Evolutionary conservation across 2,888 invertebrate genomes (phyloP), one percentile per base, ranked within the genome.

Genomic region (Nudaria mundana): DNA sequence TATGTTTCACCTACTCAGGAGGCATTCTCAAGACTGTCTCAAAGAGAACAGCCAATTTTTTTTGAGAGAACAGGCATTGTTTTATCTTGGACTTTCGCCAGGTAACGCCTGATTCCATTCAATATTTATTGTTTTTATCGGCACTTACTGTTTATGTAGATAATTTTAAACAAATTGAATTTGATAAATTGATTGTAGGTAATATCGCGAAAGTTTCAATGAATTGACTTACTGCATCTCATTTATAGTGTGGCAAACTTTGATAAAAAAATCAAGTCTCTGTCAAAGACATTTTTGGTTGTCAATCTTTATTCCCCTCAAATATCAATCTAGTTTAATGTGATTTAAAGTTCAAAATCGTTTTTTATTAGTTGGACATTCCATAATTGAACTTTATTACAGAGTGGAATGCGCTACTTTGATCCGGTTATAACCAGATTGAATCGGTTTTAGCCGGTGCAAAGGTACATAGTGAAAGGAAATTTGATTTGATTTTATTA

Each of bases 361-460:
- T 6, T 3, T 10, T 15, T 8, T 34, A 38, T 52, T 56, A 46
- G 39, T 45, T 60, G 51, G 63, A 48, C 34, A 46, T 44, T 50
- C 42, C 20, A 44, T 73, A 72, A 76, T 76, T 76, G 52, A 57
- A 45, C 62, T 71, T 71, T 76, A 80, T 80, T 76, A 71, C 56
- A 57, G 66, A 51, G 57, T 42, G 74, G 70, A 69, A 73, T 75
- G 68, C 58, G 58, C 35, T 44, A 60, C 74, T 78, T 78, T 76
- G 76, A 78, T 76, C 73, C 63, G 52, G 56, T 68, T 72, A 68
- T 45, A 37, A 57, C 52, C 44, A 58, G 64, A 61, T 66, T 53
- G 60, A 49, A 57, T 56, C 36, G 53, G 60, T 52, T 65, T 61
- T 60, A 56, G 48, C 33, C 30, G 41, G 52, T 39, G 28, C 18